Conservation (phyloP, 2,113 vertebrate species). For the Tragelaphus strepsiceros region DNA sequence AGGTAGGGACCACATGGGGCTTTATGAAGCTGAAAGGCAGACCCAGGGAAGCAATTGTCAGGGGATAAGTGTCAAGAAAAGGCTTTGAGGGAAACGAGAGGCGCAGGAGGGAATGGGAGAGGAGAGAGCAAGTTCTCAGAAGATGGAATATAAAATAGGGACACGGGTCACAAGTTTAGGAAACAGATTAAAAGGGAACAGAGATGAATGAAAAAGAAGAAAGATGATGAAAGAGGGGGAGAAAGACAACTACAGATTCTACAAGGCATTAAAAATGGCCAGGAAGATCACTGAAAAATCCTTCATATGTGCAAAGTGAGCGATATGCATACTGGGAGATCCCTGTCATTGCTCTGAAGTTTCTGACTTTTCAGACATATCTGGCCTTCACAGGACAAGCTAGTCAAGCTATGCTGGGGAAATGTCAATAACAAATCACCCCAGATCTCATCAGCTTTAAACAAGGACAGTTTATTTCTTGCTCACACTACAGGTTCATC, state of each 20-base stretch:
- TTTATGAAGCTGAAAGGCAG: slow-evolving; percentile 68
- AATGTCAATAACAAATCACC: background rate
- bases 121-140: slow-evolving; percentile 38
- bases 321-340: background rate
- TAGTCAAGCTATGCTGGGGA: background rate
- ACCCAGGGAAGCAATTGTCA: slow-evolving; percentile 53
- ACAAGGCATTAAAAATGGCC: slow-evolving; percentile 39
- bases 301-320: background rate
- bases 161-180: slow-evolving; percentile 65
- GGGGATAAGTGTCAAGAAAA: slow-evolving; percentile 64
- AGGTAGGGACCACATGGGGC: slow-evolving; percentile 43
- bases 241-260: slow-evolving; percentile 40
- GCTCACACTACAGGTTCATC: background rate
- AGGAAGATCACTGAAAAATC: slow-evolving; percentile 32
- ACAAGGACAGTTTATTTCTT: background rate
- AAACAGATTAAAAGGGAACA: slow-evolving; percentile 62
- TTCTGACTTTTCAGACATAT: background rate
- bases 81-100: slow-evolving; percentile 57
- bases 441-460: background rate
- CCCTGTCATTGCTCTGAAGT: background rate
- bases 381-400: background rate
- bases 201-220: slow-evolving; percentile 59
- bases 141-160: slow-evolving; percentile 59
- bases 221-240: slow-evolving; percentile 40
- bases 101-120: background rate